phyloP scores from a whole-genome alignment of 2,113 vertebrate species.

The Lucifuga dentata region DNA sequence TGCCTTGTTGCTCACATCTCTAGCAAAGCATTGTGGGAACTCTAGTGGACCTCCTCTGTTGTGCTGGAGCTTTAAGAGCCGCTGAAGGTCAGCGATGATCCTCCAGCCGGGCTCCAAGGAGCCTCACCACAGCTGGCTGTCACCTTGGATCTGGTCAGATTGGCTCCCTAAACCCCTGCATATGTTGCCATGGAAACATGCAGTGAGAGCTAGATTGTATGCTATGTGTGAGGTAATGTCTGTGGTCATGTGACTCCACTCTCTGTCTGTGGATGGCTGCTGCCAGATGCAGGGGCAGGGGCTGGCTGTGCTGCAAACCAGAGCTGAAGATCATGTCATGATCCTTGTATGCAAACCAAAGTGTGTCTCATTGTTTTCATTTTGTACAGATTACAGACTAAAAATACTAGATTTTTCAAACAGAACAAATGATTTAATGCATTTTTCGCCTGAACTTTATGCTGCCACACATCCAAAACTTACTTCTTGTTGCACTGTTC shows the following conservation, averaged over 20 bases:
- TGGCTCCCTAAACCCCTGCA: constrained; percentile 31
- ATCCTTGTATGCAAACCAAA: constrained; percentile 6
- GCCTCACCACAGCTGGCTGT: constrained; percentile 57
- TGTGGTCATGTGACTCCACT: constrained; percentile 56
- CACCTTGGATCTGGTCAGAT: constrained; percentile 60
- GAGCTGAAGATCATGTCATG: constrained; percentile 28
- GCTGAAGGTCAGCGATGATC: constrained; percentile 35
- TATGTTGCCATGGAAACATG: constrained; percentile 70
- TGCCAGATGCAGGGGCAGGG: constrained; percentile 4
- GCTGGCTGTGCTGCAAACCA: neutral
- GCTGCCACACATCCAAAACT: too few species aligned
- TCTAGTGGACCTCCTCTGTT: neutral
- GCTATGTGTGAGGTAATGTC: constrained; percentile 63
- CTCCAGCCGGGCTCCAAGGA: constrained; percentile 14
- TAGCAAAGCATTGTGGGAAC: constrained; percentile 26
- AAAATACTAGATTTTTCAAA: too few species aligned
- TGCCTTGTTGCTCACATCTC: neutral
- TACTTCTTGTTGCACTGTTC: too few species aligned
- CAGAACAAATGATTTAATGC: too few species aligned
- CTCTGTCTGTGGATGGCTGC: constrained; percentile 22
- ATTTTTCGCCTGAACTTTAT: too few species aligned
- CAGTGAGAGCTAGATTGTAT: constrained; percentile 44
- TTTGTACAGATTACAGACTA: too few species aligned
- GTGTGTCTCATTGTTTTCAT: neutral
- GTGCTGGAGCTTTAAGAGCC: constrained; percentile 11